These are phyloP conservation scores for Tipula vernalis DNA, from an alignment of 2,888 invertebrate genomes.

Conservation along the genomic window DNA sequence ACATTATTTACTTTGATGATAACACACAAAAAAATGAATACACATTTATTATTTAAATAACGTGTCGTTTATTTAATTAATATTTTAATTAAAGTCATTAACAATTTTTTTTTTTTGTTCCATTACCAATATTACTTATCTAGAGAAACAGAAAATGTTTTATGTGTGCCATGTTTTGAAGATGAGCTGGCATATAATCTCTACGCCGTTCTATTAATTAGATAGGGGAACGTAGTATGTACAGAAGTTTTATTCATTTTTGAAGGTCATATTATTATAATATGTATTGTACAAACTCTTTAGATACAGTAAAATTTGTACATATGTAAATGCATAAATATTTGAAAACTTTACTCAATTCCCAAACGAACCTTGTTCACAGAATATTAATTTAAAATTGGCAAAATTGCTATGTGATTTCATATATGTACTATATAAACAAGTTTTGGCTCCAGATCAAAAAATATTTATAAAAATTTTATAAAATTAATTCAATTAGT, in stretches of 20 bases:
- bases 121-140: neutral
- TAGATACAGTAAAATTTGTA: no score
- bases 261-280: neutral
- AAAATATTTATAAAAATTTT: neutral
- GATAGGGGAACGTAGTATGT: neutral
- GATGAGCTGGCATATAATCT: neutral
- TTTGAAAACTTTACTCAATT: neutral
- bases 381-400: neutral
- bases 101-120: neutral
- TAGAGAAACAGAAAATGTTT: neutral
- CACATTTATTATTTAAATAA: slow-evolving; percentile 7
- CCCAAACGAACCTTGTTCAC: neutral
- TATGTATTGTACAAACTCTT: no score
- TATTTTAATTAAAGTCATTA: slow-evolving; percentile 7
- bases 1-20: neutral
- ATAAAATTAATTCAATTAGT: neutral
- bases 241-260: neutral
- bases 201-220: neutral
- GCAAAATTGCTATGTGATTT: neutral
- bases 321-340: neutral
- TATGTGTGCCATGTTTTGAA: neutral
- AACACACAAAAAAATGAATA: neutral
- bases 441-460: neutral
- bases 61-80: neutral
- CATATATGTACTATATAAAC: neutral